A percentile compares a stretch with the other conserved stretches of the same genome.
Conservation (phyloP, 2,797 vertebrate genomes). For the Sciurus vulgaris region DNA sequence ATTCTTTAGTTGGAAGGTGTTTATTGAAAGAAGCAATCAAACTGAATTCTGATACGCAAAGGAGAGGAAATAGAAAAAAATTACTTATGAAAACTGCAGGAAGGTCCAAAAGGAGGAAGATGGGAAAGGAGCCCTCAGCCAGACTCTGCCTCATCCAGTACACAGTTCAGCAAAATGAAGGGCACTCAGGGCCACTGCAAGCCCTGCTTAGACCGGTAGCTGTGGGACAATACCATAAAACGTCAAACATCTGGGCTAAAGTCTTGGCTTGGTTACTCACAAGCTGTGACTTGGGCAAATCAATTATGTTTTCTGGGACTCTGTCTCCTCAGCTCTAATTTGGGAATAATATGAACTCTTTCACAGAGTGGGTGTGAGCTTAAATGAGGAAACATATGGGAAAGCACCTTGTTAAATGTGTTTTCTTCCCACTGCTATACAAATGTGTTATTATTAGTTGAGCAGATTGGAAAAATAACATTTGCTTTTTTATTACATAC, state of each 20-base stretch:
- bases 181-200: background rate
- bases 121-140: background rate
- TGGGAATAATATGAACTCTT: slow-evolving; percentile 54
- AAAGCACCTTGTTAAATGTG: slow-evolving; percentile 54
- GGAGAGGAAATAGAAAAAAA: background rate
- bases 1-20: background rate
- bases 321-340: slow-evolving; percentile 50
- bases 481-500: background rate
- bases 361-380: slow-evolving; percentile 9
- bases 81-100: background rate
- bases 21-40: background rate
- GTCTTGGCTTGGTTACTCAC: background rate
- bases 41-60: background rate
- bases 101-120: background rate
- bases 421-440: slow-evolving; percentile 27
- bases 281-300: background rate
- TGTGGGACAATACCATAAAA: background rate
- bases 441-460: slow-evolving; percentile 60
- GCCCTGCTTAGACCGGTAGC: background rate
- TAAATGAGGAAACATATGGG: slow-evolving; percentile 46
- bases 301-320: slow-evolving; percentile 42
- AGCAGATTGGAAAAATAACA: slow-evolving; percentile 48
- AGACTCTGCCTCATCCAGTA: background rate
- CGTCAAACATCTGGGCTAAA: background rate
- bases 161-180: background rate